Conservation (phyloP, 2,797 vertebrate genomes). For the Emys orbicularis region DNA sequence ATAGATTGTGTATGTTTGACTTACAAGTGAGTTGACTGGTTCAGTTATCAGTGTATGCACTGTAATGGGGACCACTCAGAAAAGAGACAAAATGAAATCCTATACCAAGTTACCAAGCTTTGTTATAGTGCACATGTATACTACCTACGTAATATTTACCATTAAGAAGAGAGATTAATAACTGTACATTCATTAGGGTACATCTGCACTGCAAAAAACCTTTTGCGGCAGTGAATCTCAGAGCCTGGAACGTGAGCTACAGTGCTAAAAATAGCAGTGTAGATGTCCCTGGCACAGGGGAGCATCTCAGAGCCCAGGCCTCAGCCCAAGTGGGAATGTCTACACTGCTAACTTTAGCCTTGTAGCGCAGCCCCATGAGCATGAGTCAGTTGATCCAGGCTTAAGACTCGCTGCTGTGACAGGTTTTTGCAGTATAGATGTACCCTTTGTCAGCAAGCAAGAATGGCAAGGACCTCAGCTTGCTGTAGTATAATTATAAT, state of each 20-base stretch:
- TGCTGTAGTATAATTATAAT: background rate
- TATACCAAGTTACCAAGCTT: background rate
- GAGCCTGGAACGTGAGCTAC: background rate
- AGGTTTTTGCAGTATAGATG: background rate
- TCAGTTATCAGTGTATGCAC: background rate
- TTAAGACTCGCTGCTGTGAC: background rate
- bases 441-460: background rate
- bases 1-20: background rate
- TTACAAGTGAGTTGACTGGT: background rate
- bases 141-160: background rate
- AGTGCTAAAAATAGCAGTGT: background rate
- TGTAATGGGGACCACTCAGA: background rate
- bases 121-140: background rate
- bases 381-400: background rate
- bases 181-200: background rate
- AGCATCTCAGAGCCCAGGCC: background rate
- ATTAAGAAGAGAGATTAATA: background rate
- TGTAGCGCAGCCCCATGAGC: background rate
- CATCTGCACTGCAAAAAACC: background rate
- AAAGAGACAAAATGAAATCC: background rate
- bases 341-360: background rate
- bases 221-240: background rate
- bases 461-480: background rate
- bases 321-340: background rate
- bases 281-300: background rate